Conservation (phyloP, 2,888 invertebrate genomes). For the Polydrusus pterygomalis region DNA sequence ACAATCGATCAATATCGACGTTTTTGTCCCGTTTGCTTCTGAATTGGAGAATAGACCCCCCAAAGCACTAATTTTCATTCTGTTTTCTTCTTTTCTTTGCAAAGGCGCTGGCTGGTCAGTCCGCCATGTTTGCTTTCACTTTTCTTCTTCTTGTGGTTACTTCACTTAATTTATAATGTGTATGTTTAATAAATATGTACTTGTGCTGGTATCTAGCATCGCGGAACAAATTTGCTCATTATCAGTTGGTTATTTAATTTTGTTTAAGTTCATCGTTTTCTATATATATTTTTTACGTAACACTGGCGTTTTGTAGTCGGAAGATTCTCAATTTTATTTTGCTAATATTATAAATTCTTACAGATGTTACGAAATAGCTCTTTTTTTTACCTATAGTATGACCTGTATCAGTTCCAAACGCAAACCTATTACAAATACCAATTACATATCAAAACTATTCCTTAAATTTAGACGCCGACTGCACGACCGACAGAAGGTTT, state of each 20-base stretch:
- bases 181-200: not conserved
- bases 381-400: too few species aligned
- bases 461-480: too few species aligned
- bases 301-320: not conserved
- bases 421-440: too few species aligned
- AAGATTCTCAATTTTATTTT: too few species aligned
- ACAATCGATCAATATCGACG: too few species aligned
- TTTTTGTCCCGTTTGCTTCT: too few species aligned
- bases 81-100: constrained; percentile 9
- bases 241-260: not conserved
- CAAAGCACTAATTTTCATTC: not conserved
- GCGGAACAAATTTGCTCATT: constrained; percentile 4
- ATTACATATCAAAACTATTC: too few species aligned
- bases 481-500: too few species aligned
- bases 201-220: not conserved
- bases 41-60: too few species aligned
- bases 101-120: not conserved
- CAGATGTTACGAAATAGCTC: too few species aligned
- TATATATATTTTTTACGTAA: not conserved
- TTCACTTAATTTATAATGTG: not conserved
- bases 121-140: constrained; percentile 15
- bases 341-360: too few species aligned
- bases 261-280: constrained; percentile 3
- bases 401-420: too few species aligned
- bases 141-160: not conserved